Conservation (phyloP, 2,113 vertebrate genomes). For the Dromas ardeola region DNA sequence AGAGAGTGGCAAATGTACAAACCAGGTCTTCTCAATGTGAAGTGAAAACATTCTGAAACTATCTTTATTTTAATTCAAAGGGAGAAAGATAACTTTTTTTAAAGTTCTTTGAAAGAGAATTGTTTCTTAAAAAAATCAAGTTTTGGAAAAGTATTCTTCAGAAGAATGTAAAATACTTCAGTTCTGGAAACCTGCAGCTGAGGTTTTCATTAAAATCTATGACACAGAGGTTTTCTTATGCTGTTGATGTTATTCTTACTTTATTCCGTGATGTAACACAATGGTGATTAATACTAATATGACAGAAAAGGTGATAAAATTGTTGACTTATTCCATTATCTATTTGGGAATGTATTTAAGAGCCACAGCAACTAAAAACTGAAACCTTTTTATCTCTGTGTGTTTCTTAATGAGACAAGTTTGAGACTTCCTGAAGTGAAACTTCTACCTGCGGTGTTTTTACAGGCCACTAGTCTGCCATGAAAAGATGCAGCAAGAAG, state of each 20-base stretch:
- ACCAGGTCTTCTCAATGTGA: neutral
- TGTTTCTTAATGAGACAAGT: neutral
- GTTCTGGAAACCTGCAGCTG: neutral
- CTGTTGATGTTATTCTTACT: neutral
- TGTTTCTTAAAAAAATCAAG: neutral
- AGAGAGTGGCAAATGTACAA: neutral
- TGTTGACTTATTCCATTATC: neutral
- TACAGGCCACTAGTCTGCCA: neutral
- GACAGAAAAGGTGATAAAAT: neutral
- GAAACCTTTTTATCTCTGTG: neutral
- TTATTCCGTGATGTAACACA: neutral
- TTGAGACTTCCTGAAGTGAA: neutral
- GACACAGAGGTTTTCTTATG: neutral
- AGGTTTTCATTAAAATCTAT: neutral
- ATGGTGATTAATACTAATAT: neutral
- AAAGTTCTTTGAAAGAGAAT: neutral
- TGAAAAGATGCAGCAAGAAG: neutral
- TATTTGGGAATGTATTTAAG: neutral
- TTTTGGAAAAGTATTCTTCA: neutral
- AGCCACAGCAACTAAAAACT: neutral
- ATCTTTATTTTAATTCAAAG: neutral
- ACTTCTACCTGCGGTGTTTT: neutral
- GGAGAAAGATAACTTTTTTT: neutral
- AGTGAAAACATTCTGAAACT: neutral
- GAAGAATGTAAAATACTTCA: neutral